Evolutionary conservation across 2,797 vertebrate genomes (phyloP), one percentile per base, ranked within the genome.

Genomic region (Sebastes kiyomatsui): DNA sequence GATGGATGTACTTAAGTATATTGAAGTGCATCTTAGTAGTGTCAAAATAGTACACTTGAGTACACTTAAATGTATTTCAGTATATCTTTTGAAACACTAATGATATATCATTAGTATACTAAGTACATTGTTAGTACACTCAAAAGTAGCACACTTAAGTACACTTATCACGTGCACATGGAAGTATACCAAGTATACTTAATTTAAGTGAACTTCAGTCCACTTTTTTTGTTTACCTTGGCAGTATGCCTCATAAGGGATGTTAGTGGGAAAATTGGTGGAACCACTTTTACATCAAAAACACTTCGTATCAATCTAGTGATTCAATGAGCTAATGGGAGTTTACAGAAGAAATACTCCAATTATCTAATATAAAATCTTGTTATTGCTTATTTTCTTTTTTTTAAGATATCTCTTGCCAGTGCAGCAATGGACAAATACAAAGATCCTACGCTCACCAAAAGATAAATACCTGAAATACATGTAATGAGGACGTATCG

Each of bases 401-500:
- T 4, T 11, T 5, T 2, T 8, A 52, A 28, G 14, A 8, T 27
- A 18, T n/a, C 25, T 67, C 2, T 4, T 62, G n/a, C 12, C 25
- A 33, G 23, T 49, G n/a, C 56, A 49, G 38, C 20, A 49, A 18
- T 62, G 8, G 23, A 33, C 25, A 58, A n/a, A 20, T 20, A 55
- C 20, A 42, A 62, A 65, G 18, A 72, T 77, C 2, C 2, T 5
- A 18, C 2, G 4, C 22, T 70, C 35, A 55, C 20, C 16, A 14
- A 59, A 72, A 69, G 9, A 38, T 30, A 42, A 59, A 87, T 65
- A 66, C 65, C 32, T 54, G 13, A 75, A 72, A 87, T 72, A 64
- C 18, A 56, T 55, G 59, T 79, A 84, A 87, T 84, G 33, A 88
- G 75, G 67, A 85, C 82, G 80, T 86, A 84, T 86, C 78, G 83